Conservation (phyloP, 1,140 invertebrate genomes). For the Asobara japonica region DNA sequence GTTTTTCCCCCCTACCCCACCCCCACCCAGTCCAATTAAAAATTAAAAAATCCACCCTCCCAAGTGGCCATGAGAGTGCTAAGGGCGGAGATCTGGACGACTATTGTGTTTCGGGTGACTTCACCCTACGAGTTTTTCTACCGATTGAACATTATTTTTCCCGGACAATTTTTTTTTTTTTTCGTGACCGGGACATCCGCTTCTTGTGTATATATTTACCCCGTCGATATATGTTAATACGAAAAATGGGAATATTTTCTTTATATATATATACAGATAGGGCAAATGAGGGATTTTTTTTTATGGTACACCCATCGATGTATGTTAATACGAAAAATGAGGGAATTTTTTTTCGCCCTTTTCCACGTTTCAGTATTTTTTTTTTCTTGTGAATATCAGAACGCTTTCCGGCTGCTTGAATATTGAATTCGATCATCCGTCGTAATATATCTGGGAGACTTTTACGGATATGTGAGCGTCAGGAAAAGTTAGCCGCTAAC, state of each 20-base stretch:
- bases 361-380: no score
- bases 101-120: conserved; percentile 46
- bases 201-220: no score
- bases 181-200: no score
- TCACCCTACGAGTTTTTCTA: conserved; percentile 52
- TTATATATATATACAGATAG: no score
- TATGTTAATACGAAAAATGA: no score
- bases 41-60: conserved; percentile 59
- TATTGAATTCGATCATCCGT: not conserved
- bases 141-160: conserved; percentile 64
- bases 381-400: not conserved
- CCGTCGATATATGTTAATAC: no score
- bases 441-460: not conserved
- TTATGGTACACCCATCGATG: no score
- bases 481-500: not conserved
- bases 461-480: not conserved
- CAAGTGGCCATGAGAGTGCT: conserved; percentile 39
- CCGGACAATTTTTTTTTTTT: conserved; percentile 28
- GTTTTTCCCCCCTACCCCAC: conserved; percentile 35
- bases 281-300: no score
- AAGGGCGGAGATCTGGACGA: conserved; percentile 34
- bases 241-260: no score
- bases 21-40: conserved; percentile 67
- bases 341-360: not conserved
- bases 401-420: not conserved